phyloP scores from a whole-genome alignment of 2,797 vertebrate species.

The Calcarius lapponicus region DNA sequence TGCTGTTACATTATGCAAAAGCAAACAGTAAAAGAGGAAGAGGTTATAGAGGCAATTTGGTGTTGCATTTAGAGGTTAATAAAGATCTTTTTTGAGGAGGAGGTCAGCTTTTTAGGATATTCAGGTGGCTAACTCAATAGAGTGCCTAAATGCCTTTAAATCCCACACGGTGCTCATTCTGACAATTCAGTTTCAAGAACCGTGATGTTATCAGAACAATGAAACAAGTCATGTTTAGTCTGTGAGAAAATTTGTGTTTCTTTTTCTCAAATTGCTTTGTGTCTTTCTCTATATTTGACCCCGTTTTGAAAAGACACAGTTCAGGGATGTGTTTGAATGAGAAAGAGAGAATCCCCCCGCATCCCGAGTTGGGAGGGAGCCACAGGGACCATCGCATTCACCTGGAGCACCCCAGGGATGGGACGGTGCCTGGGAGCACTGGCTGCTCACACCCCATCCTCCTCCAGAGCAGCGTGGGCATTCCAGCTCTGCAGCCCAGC shows the following conservation, averaged over 20 bases:
- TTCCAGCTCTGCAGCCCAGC: neutral
- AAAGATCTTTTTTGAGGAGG: neutral
- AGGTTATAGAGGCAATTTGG: neutral
- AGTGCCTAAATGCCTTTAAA: neutral
- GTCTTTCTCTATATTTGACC: neutral
- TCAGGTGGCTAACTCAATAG: neutral
- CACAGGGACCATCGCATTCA: neutral
- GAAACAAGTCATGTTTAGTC: neutral
- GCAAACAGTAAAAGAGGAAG: neutral
- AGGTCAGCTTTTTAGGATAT: neutral
- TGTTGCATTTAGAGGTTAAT: conserved; percentile 9
- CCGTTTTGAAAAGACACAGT: neutral
- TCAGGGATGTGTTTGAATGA: neutral
- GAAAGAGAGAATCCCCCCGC: neutral
- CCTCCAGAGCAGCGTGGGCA: neutral
- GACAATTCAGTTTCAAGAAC: neutral
- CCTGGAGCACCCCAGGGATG: too few species aligned
- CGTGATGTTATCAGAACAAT: neutral
- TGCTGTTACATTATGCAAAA: conserved; percentile 24
- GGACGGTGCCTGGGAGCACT: accelerated
- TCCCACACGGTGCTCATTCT: neutral
- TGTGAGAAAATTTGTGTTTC: neutral
- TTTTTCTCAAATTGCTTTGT: neutral
- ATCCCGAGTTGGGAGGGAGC: neutral
- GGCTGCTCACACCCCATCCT: neutral